Evolutionary conservation across 2,888 invertebrate species (phyloP).

Genomic region (Oscheius onirici): DNA sequence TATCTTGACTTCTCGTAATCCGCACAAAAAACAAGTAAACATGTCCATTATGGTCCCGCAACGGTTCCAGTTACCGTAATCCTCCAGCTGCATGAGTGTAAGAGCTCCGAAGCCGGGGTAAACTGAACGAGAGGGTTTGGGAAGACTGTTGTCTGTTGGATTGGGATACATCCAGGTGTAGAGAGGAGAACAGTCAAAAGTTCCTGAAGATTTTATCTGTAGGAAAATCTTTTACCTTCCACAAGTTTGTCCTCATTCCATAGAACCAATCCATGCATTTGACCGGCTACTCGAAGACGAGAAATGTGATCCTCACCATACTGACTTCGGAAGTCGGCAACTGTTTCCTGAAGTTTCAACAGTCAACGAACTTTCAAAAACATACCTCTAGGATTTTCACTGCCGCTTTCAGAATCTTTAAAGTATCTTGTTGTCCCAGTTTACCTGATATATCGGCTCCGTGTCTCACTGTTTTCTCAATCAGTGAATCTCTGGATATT

Average conservation of each 20-base stretch:
- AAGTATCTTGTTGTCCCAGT: slow-evolving; percentile 7
- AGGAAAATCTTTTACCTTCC: slow-evolving; percentile 7
- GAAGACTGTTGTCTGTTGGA: not conserved
- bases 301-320: not conserved
- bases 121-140: slow-evolving; percentile 18
- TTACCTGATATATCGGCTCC: slow-evolving; percentile 5
- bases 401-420: slow-evolving; percentile 4
- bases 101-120: slow-evolving; percentile 43
- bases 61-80: slow-evolving; percentile 29
- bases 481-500: not conserved
- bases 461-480: slow-evolving; percentile 5
- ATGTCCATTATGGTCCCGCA: slow-evolving; percentile 53
- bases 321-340: not conserved
- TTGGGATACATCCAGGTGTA: slow-evolving; percentile 46
- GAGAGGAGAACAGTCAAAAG: slow-evolving; percentile 30
- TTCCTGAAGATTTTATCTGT: not conserved
- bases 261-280: slow-evolving; percentile 52
- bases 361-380: not conserved
- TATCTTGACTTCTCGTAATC: slow-evolving; percentile 25
- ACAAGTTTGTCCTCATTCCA: slow-evolving; percentile 31
- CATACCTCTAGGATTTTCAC: not conserved
- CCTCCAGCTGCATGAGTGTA: slow-evolving; percentile 31
- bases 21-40: slow-evolving; percentile 28
- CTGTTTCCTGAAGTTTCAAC: not conserved
- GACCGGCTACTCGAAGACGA: slow-evolving; percentile 40